Base-by-base conservation (phyloP, 2,888 invertebrate genomes). In the Trissolcus brochymenae region DNA sequence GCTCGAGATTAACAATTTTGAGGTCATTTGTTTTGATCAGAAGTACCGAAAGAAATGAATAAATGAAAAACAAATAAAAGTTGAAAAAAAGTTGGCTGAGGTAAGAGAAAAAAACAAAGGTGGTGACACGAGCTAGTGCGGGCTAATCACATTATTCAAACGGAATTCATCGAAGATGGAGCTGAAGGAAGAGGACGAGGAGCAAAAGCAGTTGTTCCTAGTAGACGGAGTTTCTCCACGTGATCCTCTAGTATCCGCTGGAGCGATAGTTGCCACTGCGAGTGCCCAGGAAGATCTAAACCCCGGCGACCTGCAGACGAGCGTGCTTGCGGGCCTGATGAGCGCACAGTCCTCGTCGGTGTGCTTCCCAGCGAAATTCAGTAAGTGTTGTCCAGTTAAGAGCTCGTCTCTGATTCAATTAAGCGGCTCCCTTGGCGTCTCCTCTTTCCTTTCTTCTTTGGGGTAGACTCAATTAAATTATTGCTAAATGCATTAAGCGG, bases 401-500 rank as follows among this genome's bases (percentile, higher is more conserved):
- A 64, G 56, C 13, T 80, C n/a, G 14, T 46, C 46, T 46, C 46
- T 46, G 46, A 46, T 46, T 46, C 46, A 46, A 46, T 46, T 87
- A 87, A 86, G 83, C 83, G 4, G 75, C 78, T 73, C 81, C 79
- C 70, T 64, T 64, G 64, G 17, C 51, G 17, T 46, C 81, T 84
- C 82, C 78, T 81, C 82, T 82, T 61, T 61, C 59, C 29, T 59
- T 46, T 16, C 81, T 81, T 82, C 80, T 71, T 61, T 84, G 84
- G 84, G 82, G 83, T 80, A 84, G 85, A 54, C 83, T 88, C 88
- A 89, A 89, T 89, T 87, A 88, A 89, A 88, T 89, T 88, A 89
- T 89, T 89, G 84, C 87, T 89, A 88, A 89, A 84, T 88, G 86
- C 87, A 88, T 88, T 88, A 89, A 88, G 85, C 85, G 82, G 82